Conservation (phyloP, 2,113 vertebrate genomes). For the Platichthys stellatus region DNA sequence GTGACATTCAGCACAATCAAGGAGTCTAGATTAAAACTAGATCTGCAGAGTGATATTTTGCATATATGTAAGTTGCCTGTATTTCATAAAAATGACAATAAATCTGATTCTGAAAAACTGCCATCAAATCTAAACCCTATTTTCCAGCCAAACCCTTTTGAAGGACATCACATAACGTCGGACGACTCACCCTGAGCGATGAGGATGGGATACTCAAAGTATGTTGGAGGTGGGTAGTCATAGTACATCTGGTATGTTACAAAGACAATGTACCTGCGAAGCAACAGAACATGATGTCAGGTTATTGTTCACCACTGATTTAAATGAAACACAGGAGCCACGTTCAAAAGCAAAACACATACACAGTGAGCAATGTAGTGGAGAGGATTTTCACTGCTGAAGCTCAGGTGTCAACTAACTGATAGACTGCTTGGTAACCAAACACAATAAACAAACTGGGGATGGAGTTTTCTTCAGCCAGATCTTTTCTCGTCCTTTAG, state of each 20-base stretch:
- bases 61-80: too few relatives aligned
- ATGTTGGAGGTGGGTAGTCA: constrained; percentile 89
- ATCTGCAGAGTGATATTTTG: too few relatives aligned
- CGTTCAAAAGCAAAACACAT: too few relatives aligned
- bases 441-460: background rate
- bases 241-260: constrained; percentile 95
- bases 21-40: too few relatives aligned
- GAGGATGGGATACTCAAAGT: constrained; percentile 94
- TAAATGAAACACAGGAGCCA: background rate
- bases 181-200: constrained; percentile 89
- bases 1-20: too few relatives aligned
- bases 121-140: too few relatives aligned
- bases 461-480: too few relatives aligned
- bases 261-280: constrained; percentile 89
- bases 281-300: background rate
- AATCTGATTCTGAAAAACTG: too few relatives aligned
- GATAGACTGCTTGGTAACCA: background rate
- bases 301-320: background rate
- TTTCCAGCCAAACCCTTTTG: too few relatives aligned
- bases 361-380: background rate
- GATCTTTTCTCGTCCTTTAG: background rate
- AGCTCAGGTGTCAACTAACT: background rate
- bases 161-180: background rate
- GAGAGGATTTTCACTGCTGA: background rate
- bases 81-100: too few relatives aligned